Evolutionary conservation across 2,888 invertebrate species (phyloP).

Genomic region (Sesia apiformis): DNA sequence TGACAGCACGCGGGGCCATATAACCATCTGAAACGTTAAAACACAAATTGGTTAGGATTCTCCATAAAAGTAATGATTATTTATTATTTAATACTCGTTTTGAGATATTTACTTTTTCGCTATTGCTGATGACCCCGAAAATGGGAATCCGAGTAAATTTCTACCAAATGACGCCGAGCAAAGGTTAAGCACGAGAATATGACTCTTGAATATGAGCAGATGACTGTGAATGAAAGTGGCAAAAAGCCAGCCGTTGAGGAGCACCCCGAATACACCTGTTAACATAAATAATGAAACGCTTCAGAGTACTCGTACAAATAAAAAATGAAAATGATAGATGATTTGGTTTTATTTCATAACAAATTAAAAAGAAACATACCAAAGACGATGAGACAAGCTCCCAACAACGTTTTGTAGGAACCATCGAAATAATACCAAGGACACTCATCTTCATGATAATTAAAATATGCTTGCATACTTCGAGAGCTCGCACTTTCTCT

Average conservation of each 20-base stretch:
- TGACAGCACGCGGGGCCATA: constrained; percentile 71
- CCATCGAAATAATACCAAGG: constrained; percentile 71
- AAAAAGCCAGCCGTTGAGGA: constrained; percentile 72
- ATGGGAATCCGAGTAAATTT: constrained; percentile 69
- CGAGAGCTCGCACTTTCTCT: constrained; percentile 16
- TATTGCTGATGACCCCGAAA: constrained; percentile 68
- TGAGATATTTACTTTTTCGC: constrained; percentile 51
- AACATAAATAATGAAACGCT: constrained; percentile 3
- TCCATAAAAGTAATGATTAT: neutral
- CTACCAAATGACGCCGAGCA: constrained; percentile 69
- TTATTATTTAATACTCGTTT: neutral
- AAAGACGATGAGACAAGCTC: constrained; percentile 68
- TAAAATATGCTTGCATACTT: constrained; percentile 46
- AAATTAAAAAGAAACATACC: constrained; percentile 40
- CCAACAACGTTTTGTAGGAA: constrained; percentile 68
- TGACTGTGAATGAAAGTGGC: constrained; percentile 72
- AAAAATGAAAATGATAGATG: no score
- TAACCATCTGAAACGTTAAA: constrained; percentile 61
- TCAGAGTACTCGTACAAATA: no score
- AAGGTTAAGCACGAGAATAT: constrained; percentile 69
- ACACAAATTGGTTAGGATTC: neutral
- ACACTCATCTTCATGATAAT: constrained; percentile 61
- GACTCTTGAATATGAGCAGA: constrained; percentile 66
- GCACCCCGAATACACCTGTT: constrained; percentile 70
- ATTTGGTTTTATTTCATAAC: no score